phyloP scores from a whole-genome alignment of 2,113 vertebrate genomes.

The Chaetodon auriga region DNA sequence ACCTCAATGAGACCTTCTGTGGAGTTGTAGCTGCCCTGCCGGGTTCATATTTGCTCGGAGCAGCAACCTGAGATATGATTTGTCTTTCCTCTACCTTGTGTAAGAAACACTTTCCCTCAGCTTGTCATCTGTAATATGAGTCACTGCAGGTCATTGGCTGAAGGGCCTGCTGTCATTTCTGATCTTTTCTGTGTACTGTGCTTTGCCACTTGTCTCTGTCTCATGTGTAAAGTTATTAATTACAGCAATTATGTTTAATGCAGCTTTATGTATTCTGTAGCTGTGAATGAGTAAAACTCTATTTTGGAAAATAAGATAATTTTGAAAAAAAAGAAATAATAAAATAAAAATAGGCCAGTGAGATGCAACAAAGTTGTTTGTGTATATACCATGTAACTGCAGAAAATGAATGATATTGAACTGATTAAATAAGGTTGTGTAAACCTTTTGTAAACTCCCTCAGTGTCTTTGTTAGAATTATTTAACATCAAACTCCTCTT shows the following conservation, averaged over 20 bases:
- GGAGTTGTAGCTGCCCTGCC: slow-evolving; percentile 1
- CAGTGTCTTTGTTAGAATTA: background rate
- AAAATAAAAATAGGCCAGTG: slow-evolving; percentile 36
- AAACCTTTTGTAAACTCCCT: slow-evolving; percentile 3
- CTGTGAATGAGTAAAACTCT: slow-evolving; percentile 72
- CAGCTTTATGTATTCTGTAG: slow-evolving; percentile 69
- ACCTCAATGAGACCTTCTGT: slow-evolving; percentile 5
- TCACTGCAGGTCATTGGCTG: slow-evolving; percentile 24
- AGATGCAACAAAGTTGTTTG: slow-evolving; percentile 59
- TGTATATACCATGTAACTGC: slow-evolving; percentile 55
- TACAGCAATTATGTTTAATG: slow-evolving; percentile 48
- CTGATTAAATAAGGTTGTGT: slow-evolving; percentile 23
- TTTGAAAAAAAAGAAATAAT: slow-evolving; percentile 47
- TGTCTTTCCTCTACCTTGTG: background rate
- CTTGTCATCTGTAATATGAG: slow-evolving; percentile 12
- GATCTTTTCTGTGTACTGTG: slow-evolving; percentile 31
- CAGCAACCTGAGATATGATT: background rate
- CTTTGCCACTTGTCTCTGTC: slow-evolving; percentile 42
- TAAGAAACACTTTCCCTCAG: slow-evolving; percentile 12
- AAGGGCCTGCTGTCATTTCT: slow-evolving; percentile 30
- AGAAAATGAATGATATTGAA: slow-evolving; percentile 44
- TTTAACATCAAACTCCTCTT: background rate
- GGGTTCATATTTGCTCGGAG: background rate
- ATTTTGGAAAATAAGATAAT: slow-evolving; percentile 75
- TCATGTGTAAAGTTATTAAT: slow-evolving; percentile 54